These are phyloP conservation scores for Thecocarcelia acutangulata DNA, from an alignment of 2,888 invertebrate genomes.

Conservation along the genomic window DNA sequence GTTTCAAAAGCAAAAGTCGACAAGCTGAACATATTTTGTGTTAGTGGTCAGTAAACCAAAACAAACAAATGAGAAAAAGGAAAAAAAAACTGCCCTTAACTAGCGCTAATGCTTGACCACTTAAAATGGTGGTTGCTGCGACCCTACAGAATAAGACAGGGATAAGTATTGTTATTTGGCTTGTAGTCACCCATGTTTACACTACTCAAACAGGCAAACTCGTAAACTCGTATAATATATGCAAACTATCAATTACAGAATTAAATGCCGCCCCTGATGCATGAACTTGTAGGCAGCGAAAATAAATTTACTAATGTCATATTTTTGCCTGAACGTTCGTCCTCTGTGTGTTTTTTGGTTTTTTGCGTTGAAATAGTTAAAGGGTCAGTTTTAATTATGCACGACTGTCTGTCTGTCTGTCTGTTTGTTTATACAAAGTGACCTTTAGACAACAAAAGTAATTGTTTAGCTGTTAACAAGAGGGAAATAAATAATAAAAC, in stretches of 20 bases:
- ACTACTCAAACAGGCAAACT: slow-evolving; percentile 12
- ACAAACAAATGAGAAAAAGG: too few relatives aligned
- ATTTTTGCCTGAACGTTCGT: neutral
- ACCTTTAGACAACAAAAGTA: slow-evolving; percentile 13
- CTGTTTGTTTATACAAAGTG: neutral
- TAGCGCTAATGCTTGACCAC: slow-evolving; percentile 28
- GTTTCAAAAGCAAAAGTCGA: slow-evolving; percentile 6
- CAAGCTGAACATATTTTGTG: slow-evolving; percentile 21
- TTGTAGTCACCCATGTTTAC: slow-evolving; percentile 57
- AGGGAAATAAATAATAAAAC: slow-evolving; percentile 23
- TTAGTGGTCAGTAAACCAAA: neutral
- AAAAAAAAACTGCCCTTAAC: slow-evolving; percentile 42
- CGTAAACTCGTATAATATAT: slow-evolving; percentile 30
- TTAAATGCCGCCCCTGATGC: slow-evolving; percentile 47
- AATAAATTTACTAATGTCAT: neutral
- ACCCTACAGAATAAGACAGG: slow-evolving; percentile 14
- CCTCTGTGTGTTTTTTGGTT: slow-evolving; percentile 1
- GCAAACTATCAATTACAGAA: slow-evolving; percentile 49
- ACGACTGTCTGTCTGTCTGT: too few relatives aligned
- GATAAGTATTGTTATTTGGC: slow-evolving; percentile 3
- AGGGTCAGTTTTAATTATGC: slow-evolving; percentile 32
- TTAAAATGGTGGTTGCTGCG: slow-evolving; percentile 19
- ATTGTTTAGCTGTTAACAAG: slow-evolving; percentile 51
- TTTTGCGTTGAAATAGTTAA: neutral
- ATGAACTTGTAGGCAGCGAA: slow-evolving; percentile 6